A percentile compares a stretch with the other conserved stretches of the same genome.
These are phyloP conservation scores for Nasonia oneida DNA, from an alignment of 2,888 invertebrate species.

Conservation along the genomic window DNA sequence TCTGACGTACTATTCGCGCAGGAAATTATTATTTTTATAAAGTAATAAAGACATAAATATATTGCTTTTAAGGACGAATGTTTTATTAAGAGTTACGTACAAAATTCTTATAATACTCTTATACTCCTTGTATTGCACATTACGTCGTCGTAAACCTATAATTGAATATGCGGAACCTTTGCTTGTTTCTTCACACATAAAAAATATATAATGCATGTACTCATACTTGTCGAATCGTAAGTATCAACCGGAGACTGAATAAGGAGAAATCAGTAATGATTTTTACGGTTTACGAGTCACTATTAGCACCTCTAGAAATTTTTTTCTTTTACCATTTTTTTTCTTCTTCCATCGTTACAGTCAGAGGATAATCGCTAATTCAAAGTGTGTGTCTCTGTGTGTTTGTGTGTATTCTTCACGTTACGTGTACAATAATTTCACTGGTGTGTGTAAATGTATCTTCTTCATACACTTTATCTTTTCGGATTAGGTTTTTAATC, in stretches of 20 bases:
- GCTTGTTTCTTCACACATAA: conserved; percentile 48
- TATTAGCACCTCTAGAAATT: conserved; percentile 14
- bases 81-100: conserved; percentile 64
- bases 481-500: conserved; percentile 27
- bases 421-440: background rate
- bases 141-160: conserved; percentile 45
- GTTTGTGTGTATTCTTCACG: background rate
- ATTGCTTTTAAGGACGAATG: conserved; percentile 54
- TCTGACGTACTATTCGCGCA: background rate
- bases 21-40: background rate
- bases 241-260: conserved; percentile 31
- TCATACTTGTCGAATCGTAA: conserved; percentile 37
- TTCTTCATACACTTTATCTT: background rate
- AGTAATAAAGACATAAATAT: background rate
- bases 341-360: conserved; percentile 38
- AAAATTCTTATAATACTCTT: conserved; percentile 61
- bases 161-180: conserved; percentile 55
- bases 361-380: conserved; percentile 47
- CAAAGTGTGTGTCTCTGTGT: background rate
- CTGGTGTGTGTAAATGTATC: background rate
- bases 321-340: conserved; percentile 24
- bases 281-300: conserved; percentile 23
- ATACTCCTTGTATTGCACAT: conserved; percentile 55
- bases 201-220: conserved; percentile 51
- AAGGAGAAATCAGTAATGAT: conserved; percentile 34